Evolutionary conservation across 2,113 vertebrate species (phyloP).

Genomic region (Collichthys lucidus): DNA sequence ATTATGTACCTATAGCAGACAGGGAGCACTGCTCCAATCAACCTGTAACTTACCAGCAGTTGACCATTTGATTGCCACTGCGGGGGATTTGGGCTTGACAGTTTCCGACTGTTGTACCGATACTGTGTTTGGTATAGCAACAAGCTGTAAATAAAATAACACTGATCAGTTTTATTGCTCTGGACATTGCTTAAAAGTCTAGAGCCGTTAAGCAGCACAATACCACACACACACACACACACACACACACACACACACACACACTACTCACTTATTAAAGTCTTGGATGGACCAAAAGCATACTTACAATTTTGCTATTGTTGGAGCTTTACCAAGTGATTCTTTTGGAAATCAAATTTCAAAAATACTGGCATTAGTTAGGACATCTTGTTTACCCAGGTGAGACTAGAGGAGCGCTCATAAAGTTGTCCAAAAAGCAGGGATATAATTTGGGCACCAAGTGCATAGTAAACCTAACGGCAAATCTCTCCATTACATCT

Average conservation of each 20-base stretch:
- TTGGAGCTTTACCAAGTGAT: neutral
- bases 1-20: neutral
- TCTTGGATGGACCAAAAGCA: neutral
- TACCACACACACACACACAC: neutral
- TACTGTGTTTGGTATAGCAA: constrained; percentile 68
- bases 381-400: neutral
- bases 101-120: constrained; percentile 58
- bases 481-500: neutral
- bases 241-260: too few species aligned
- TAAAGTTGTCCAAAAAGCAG: neutral
- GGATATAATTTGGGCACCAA: neutral
- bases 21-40: neutral
- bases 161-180: neutral
- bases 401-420: neutral
- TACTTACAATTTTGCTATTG: neutral
- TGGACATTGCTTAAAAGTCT: neutral
- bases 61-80: constrained; percentile 51
- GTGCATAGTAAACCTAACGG: neutral
- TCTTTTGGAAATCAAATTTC: neutral
- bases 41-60: constrained; percentile 65
- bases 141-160: constrained; percentile 70
- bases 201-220: neutral
- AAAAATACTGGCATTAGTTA: neutral
- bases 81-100: constrained; percentile 42
- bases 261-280: neutral